Conservation (phyloP, 2,888 invertebrate species). For the Apamea sordens region DNA sequence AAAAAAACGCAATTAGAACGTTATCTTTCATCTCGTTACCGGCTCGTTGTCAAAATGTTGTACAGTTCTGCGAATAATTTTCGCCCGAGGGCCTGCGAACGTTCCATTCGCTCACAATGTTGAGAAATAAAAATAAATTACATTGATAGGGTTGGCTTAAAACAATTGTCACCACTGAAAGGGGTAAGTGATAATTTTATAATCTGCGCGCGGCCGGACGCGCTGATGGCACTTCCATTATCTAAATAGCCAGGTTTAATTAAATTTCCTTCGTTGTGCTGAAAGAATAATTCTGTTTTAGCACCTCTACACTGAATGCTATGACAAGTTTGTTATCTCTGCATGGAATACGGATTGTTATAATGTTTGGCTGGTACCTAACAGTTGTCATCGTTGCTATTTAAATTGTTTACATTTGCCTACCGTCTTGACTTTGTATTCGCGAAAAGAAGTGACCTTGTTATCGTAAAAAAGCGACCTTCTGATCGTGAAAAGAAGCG, state of each 20-base stretch:
- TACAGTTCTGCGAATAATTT: slow-evolving; percentile 46
- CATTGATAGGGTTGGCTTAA: slow-evolving; percentile 66
- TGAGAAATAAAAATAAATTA: slow-evolving; percentile 67
- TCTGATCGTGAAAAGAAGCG: too few relatives aligned
- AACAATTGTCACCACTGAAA: slow-evolving; percentile 73
- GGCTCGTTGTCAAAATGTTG: slow-evolving; percentile 38
- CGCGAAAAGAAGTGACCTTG: too few relatives aligned
- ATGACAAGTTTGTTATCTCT: slow-evolving; percentile 21
- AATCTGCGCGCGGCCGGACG: slow-evolving; percentile 71
- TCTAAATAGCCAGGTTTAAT: slow-evolving; percentile 80
- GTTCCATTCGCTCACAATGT: slow-evolving; percentile 36
- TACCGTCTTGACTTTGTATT: too few relatives aligned
- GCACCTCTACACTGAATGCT: slow-evolving; percentile 25
- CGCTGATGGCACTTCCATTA: slow-evolving; percentile 77
- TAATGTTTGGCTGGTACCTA: neutral
- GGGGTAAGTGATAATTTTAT: slow-evolving; percentile 76
- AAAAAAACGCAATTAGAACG: slow-evolving; percentile 30
- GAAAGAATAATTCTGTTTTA: slow-evolving; percentile 62
- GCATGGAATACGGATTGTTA: neutral
- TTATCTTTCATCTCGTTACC: slow-evolving; percentile 44
- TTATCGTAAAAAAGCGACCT: too few relatives aligned
- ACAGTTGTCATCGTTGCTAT: neutral
- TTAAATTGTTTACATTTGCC: neutral
- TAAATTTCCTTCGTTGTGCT: slow-evolving; percentile 69
- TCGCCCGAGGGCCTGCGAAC: slow-evolving; percentile 10